Evolutionary conservation across 2,113 vertebrate genomes (phyloP), one percentile per base, ranked within the genome.

Genomic region (Zosterops borbonicus): DNA sequence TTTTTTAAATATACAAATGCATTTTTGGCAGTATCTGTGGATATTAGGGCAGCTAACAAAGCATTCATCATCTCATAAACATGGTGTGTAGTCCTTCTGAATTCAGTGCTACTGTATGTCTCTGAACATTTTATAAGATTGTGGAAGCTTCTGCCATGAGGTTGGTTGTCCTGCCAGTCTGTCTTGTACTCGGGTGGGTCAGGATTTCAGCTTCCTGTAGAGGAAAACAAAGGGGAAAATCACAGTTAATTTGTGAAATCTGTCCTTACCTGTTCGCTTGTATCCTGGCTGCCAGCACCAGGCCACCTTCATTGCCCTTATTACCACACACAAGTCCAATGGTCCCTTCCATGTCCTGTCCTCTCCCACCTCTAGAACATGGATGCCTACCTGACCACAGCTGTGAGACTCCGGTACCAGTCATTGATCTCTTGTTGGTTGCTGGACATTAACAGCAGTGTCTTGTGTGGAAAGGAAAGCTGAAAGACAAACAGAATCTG

Each of bases 371-470:
- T 81, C 39, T 41, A 28, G 55, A 78, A 62, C n/a, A 16, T 14
- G 62, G 8, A 31, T 22, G 33, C 96, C 41, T 95, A 99, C 99
- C 98, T 98, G 71, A 99, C 92, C 24, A 98, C 98, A 64, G 97
- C 52, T 79, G 87, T 97, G 92, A 99, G 97, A 50, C 98, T 98
- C 74, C 49, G 93, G 95, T 98, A 98, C 99, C 99, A 99, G 93
- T 97, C 96, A 23, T 98, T 98, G 74, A 99, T 97, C 63, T 99
- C 98, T 74, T 99, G 96, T 89, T 99, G 99, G 97, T 99, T 97
- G 9, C 95, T 97, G 69, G 99, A 99, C 99, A 99, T 99, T 84
- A 99, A 97, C 82, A 99, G 96, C 14, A 99, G 97, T 29, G 98
- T 99, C 96, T 98, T 98, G 55, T 96, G 97, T 24, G 98, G 97